These are phyloP conservation scores for Plemyria rubiginata DNA, from an alignment of 2,888 invertebrate genomes.

Conservation along the genomic window DNA sequence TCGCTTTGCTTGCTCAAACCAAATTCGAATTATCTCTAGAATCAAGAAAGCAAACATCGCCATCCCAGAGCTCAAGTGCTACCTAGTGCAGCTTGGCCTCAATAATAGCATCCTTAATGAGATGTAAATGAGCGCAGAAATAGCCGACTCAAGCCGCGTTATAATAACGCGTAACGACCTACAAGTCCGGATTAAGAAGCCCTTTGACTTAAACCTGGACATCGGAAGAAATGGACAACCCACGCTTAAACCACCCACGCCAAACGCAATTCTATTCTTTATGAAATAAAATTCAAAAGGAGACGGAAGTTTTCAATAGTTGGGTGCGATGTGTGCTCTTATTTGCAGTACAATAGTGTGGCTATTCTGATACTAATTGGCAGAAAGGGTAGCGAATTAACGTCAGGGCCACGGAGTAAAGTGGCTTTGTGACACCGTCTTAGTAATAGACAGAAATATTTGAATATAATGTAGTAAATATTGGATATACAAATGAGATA, in stretches of 20 bases:
- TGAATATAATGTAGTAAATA: conserved; percentile 30
- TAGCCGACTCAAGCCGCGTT: conserved; percentile 79
- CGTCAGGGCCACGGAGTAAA: conserved; percentile 74
- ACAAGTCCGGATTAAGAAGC: conserved; percentile 85
- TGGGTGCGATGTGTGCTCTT: conserved; percentile 74
- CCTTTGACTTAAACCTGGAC: conserved; percentile 81
- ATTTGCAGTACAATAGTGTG: conserved; percentile 79
- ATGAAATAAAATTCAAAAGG: conserved; percentile 49
- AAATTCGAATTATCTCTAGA: neutral
- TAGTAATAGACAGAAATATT: conserved; percentile 38
- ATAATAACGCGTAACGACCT: conserved; percentile 86
- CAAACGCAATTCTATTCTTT: conserved; percentile 50
- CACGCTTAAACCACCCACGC: conserved; percentile 41
- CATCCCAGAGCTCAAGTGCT: conserved; percentile 29
- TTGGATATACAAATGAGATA: conserved; percentile 16
- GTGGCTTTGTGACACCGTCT: conserved; percentile 70
- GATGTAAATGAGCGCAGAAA: conserved; percentile 85
- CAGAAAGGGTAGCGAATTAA: conserved; percentile 85
- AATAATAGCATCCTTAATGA: conserved; percentile 83
- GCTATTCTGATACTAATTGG: conserved; percentile 85
- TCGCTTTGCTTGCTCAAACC: neutral
- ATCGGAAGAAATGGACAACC: conserved; percentile 68
- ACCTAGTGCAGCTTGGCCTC: conserved; percentile 61
- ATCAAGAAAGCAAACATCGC: neutral
- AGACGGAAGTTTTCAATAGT: conserved; percentile 47